Evolutionary conservation across 2,797 vertebrate genomes (phyloP).

Genomic region (Hyperoplus immaculatus): DNA sequence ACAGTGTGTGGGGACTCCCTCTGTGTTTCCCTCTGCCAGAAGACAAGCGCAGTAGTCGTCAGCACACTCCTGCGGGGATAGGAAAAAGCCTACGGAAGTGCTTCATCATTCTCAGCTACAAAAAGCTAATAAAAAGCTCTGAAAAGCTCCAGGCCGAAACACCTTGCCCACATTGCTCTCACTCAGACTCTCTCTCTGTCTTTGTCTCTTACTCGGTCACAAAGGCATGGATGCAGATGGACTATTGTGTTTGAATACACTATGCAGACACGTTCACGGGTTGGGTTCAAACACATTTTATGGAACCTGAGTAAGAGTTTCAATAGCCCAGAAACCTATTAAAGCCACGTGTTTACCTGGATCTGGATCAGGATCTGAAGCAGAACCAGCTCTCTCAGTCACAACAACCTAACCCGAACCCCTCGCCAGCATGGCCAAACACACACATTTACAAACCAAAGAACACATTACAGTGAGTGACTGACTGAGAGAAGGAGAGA

Average conservation of each 20-base stretch:
- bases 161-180: conserved; percentile 12
- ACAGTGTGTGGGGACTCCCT: not conserved
- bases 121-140: conserved; percentile 4
- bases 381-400: not conserved
- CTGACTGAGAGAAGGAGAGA: conserved; percentile 3
- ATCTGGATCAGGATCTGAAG: conserved; percentile 2
- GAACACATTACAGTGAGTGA: conserved; percentile 38
- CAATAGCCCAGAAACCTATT: not conserved
- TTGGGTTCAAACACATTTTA: not conserved
- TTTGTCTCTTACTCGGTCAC: not conserved
- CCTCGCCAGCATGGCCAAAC: not conserved
- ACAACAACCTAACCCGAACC: not conserved
- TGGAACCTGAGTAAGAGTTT: not conserved
- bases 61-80: conserved; percentile 15
- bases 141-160: conserved; percentile 25
- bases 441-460: conserved; percentile 14
- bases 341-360: conserved; percentile 1
- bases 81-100: conserved; percentile 3
- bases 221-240: not conserved
- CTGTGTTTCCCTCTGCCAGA: not conserved
- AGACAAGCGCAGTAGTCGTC: conserved; percentile 10
- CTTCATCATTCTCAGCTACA: conserved; percentile 40
- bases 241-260: not conserved
- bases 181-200: not conserved
- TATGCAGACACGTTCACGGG: not conserved